Conservation (phyloP, 2,888 invertebrate genomes). For the Acrobasis repandana region DNA sequence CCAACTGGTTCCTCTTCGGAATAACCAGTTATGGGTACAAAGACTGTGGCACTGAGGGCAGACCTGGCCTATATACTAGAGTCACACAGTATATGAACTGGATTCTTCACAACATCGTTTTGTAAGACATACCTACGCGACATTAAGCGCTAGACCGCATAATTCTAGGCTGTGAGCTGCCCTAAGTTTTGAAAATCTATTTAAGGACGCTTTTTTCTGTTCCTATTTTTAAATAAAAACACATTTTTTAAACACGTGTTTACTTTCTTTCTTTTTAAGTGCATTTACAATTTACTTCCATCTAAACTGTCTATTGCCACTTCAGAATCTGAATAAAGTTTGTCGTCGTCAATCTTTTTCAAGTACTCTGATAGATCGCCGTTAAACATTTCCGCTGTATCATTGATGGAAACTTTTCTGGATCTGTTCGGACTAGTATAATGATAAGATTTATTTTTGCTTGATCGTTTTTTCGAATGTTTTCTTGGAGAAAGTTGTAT, state of each 20-base stretch:
- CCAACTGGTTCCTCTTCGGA: constrained; percentile 76
- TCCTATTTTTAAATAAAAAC: neutral
- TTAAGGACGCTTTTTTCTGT: neutral
- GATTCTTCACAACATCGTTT: constrained; percentile 51
- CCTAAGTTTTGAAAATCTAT: neutral
- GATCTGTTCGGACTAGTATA: constrained; percentile 59
- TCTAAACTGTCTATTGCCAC: constrained; percentile 50
- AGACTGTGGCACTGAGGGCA: constrained; percentile 56
- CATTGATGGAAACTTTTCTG: constrained; percentile 66
- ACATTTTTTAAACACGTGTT: constrained; percentile 1
- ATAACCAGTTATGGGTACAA: constrained; percentile 58
- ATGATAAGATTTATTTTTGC: constrained; percentile 50
- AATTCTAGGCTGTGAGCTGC: too few relatives aligned
- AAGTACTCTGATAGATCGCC: constrained; percentile 63
- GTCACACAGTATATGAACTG: constrained; percentile 82
- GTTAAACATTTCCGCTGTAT: constrained; percentile 59
- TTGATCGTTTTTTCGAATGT: constrained; percentile 50
- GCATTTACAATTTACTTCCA: constrained; percentile 40
- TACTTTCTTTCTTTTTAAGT: neutral
- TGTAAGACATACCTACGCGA: neutral
- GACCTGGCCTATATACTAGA: constrained; percentile 85
- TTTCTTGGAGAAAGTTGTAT: constrained; percentile 68
- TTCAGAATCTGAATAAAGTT: constrained; percentile 63
- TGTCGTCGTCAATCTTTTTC: constrained; percentile 62
- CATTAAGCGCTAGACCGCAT: too few relatives aligned